These are phyloP conservation scores for Eustalomyia histrio DNA, from an alignment of 2,888 invertebrate species.

Conservation along the genomic window DNA sequence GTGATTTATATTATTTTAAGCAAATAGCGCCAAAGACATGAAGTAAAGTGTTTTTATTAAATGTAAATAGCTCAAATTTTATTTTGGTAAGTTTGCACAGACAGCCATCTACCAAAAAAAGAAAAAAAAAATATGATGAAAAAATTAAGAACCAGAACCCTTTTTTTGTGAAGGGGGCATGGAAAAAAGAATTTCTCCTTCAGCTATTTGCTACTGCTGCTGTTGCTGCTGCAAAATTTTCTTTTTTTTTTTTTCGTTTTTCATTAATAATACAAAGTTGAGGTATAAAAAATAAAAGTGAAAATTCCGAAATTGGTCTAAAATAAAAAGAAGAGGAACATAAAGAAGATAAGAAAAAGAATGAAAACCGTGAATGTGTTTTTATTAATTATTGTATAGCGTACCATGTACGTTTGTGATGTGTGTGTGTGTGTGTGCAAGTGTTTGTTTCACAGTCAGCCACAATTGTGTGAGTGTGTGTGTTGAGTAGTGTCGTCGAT, in stretches of 20 bases:
- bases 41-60: slow-evolving; percentile 55
- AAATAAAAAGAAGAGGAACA: slow-evolving; percentile 48
- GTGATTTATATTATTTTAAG: slow-evolving; percentile 54
- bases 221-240: slow-evolving; percentile 44
- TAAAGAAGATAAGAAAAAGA: slow-evolving; percentile 54
- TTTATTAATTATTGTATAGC: slow-evolving; percentile 48
- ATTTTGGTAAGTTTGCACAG: slow-evolving; percentile 61
- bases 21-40: slow-evolving; percentile 63
- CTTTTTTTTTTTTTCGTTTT: slow-evolving; percentile 15
- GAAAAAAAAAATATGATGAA: slow-evolving; percentile 2
- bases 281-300: slow-evolving; percentile 59
- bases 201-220: slow-evolving; percentile 37
- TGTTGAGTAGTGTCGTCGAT: slow-evolving; percentile 25
- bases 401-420: slow-evolving; percentile 31
- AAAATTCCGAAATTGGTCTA: slow-evolving; percentile 63
- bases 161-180: slow-evolving; percentile 50
- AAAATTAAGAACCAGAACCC: slow-evolving; percentile 43
- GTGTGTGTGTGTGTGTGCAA: slow-evolving; percentile 18
- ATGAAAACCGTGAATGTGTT: slow-evolving; percentile 62
- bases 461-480: slow-evolving; percentile 32
- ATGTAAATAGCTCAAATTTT: slow-evolving; percentile 63
- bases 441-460: slow-evolving; percentile 51
- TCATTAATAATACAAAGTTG: slow-evolving; percentile 39
- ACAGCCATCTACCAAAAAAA: slow-evolving; percentile 30
- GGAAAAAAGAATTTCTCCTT: slow-evolving; percentile 53